Base-by-base conservation (phyloP, 2,797 vertebrate species). In the Varecia variegata region DNA sequence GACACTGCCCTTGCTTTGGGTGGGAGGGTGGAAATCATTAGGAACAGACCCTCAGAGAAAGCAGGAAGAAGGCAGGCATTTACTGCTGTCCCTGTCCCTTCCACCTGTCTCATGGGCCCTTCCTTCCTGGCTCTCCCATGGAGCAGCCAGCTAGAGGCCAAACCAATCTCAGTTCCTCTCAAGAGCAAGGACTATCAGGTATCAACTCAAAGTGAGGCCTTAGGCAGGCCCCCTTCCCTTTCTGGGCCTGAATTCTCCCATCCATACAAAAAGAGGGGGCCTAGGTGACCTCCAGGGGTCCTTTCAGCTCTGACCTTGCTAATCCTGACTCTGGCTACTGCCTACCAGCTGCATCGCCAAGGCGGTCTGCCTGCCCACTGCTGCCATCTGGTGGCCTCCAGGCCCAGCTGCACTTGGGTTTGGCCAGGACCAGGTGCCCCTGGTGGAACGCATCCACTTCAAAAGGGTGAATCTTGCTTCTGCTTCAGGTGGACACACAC, bases 381-480 rank as follows among this genome's bases (percentile, higher is more conserved):
- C 96, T 97, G 97, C 97, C 97, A 97, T 52, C 97, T 98, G 93
- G 91, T 96, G 97, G 97, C 32, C 32, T 58, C 3, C 30, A 52
- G 43, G 65, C 35, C 83, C 81, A 79, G 47, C 25, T 18, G 62
- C 43, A 50, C 56, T 86, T 50, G 40, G 54, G 71, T 56, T 70
- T 47, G 45, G 30, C 20, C 45, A 71, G 67, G 54, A 27, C 17
- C 35, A 9, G 7, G 7, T 58, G 80, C 8, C 68, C 82, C 32
- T 82, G 52, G 35, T 84, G 0, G 0, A 95, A 77, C 0, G 23
- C 21, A 70, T 38, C 79, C 50, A 52, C 70, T 92, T 79, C 85
- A 73, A 76, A 76, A 94, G 74, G 62, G 60, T 35, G 27, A 92
- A 43, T 94, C 52, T 92, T 73, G 38, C 67, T 71, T 79, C 68